A percentile compares a stretch with the other conserved stretches of the same genome.
phyloP scores from a whole-genome alignment of 2,888 invertebrate genomes.

The Drosophila heteroneura region DNA sequence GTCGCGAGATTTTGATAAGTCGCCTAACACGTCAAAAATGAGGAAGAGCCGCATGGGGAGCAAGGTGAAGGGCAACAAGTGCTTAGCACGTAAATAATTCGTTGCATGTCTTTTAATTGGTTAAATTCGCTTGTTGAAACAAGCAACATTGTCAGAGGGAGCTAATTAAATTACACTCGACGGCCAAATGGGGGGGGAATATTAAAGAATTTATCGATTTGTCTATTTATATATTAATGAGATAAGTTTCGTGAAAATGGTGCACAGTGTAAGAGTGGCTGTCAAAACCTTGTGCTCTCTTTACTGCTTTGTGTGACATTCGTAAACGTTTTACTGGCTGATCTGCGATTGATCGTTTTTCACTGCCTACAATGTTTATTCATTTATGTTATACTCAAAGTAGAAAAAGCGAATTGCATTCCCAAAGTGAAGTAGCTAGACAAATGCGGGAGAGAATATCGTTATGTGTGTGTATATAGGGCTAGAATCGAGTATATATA shows the following conservation, averaged over 20 bases:
- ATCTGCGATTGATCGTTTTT: too few species aligned
- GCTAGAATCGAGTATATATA: too few species aligned
- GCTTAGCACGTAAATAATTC: slow-evolving; percentile 39
- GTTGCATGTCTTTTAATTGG: slow-evolving; percentile 51
- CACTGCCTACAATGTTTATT: not conserved
- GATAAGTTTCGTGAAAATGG: not conserved
- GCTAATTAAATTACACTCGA: slow-evolving; percentile 58
- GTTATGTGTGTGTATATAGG: too few species aligned
- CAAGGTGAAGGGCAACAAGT: slow-evolving; percentile 1
- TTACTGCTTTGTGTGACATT: too few species aligned
- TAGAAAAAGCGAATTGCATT: not conserved
- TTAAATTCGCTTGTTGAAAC: slow-evolving; percentile 38
- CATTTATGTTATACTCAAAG: not conserved
- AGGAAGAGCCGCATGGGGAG: not conserved
- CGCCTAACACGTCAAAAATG: not conserved
- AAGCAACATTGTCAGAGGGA: slow-evolving; percentile 13
- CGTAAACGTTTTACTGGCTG: too few species aligned
- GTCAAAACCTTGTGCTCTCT: too few species aligned
- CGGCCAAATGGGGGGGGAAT: slow-evolving; percentile 13
- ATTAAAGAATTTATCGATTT: not conserved
- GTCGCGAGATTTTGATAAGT: slow-evolving; percentile 37
- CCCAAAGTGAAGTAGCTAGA: not conserved
- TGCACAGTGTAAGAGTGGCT: too few species aligned
- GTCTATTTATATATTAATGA: not conserved
- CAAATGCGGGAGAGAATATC: not conserved